Evolutionary conservation across 2,113 vertebrate species (phyloP), one percentile per base, ranked within the genome.

Genomic region (Barbus barbus): DNA sequence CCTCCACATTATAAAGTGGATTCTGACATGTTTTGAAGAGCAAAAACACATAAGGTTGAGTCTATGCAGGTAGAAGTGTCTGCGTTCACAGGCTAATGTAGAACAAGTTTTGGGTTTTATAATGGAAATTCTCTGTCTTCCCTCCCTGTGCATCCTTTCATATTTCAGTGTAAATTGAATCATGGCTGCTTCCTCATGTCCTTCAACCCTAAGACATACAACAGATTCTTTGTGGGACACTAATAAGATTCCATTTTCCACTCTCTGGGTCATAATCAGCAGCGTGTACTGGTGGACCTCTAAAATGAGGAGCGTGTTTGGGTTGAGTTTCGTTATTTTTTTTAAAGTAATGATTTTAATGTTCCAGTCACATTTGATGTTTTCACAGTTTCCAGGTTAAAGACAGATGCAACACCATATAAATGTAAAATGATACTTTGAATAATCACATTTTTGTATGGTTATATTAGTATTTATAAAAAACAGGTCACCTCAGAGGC

Each of bases 151-250:
- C 31, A 33, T 22, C 73, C 2, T 18, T 24, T 18, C 63, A 4
- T 9, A 67, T 56, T 67, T 78, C 44, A 28, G 74, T 71, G 46
- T 53, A 58, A 78, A 56, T 38, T 28, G 20, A 71, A 78, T 78
- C 31, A 41, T 53, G 14, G 73, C 4, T 26, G 24, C 48, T 75
- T 60, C 20, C 38, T 83, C 71, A 63, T 46, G 28, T 51, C 13
- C 60, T 26, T 63, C 82, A 67, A 18, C 28, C 26, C 44, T 69
- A 11, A 58, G 22, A 69, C 33, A 44, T 38, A 77, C 38, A 65
- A 56, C 33, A 18, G 46, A 31, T 46, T 80, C 75, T 84, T 78
- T 84, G 74, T 84, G 38, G 38, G 38, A 9, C 38, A 41, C 9
- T 41, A 41, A 41, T 41, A 41, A 41, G 13, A 41, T 41, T 41